Percentiles rank a stretch among this genome's conserved stretches.
These are phyloP conservation scores for Mythimna loreyi DNA, from an alignment of 2,888 invertebrate species.

Conservation along the genomic window DNA sequence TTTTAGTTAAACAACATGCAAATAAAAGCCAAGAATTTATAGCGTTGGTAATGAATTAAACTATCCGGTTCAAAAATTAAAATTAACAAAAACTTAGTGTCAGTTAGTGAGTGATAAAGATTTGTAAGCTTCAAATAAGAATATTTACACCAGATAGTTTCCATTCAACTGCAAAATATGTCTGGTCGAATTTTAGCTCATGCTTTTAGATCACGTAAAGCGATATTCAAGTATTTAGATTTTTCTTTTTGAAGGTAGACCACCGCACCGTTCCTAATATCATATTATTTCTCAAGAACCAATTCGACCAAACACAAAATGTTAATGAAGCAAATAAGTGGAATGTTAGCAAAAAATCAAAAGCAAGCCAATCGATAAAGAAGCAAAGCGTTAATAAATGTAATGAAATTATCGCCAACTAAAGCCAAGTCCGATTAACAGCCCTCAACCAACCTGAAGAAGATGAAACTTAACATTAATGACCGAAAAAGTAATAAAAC, in stretches of 20 bases:
- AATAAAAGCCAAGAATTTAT: neutral
- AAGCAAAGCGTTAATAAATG: constrained; percentile 25
- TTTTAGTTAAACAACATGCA: constrained; percentile 7
- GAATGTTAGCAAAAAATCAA: constrained; percentile 11
- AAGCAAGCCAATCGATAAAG: constrained; percentile 34
- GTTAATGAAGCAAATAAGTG: constrained; percentile 6
- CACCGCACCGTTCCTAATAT: neutral
- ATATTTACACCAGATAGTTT: constrained; percentile 9
- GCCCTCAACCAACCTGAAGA: constrained; percentile 62
- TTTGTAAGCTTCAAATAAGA: neutral
- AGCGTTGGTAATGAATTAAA: neutral
- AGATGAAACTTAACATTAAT: constrained; percentile 44
- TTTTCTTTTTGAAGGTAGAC: neutral
- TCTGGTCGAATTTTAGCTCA: constrained; percentile 10
- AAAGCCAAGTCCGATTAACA: constrained; percentile 44
- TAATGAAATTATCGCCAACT: constrained; percentile 41
- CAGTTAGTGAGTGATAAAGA: too few relatives aligned
- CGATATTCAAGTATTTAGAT: neutral
- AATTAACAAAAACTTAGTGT: neutral
- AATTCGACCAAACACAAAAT: constrained; percentile 20
- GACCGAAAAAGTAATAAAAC: neutral
- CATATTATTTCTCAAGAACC: neutral
- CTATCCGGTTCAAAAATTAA: constrained; percentile 3
- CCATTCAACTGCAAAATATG: neutral
- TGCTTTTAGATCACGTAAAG: neutral